Conservation (phyloP, 2,888 invertebrate genomes). For the Tenthredo notha region DNA sequence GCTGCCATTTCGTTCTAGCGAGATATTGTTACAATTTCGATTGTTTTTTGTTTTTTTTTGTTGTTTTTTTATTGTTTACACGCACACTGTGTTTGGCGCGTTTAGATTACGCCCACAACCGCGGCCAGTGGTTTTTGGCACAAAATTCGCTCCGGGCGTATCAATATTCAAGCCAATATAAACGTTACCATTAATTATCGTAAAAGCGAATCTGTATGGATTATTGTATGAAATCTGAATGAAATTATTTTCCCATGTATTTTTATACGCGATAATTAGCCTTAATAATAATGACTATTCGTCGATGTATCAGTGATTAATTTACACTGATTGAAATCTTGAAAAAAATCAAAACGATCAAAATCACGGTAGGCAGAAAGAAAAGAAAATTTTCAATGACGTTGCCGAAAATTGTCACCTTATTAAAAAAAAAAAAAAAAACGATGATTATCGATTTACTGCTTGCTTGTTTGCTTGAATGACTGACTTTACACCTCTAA, state of each 20-base stretch:
- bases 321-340: neutral
- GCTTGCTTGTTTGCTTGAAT: neutral
- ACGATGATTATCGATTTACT: neutral
- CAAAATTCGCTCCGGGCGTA: constrained; percentile 33
- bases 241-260: neutral
- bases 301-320: neutral
- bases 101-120: neutral
- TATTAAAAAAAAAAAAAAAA: neutral
- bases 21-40: constrained; percentile 17
- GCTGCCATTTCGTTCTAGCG: constrained; percentile 8
- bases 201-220: neutral
- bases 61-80: neutral
- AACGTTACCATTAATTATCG: constrained; percentile 28
- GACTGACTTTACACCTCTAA: neutral
- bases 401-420: neutral
- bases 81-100: neutral
- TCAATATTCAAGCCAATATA: constrained; percentile 40
- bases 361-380: too few relatives aligned
- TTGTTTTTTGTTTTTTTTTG: neutral
- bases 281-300: neutral
- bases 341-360: neutral
- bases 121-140: neutral
- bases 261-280: neutral
- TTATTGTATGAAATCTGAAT: neutral
- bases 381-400: neutral